phyloP scores from a whole-genome alignment of 2,797 vertebrate genomes.

The Tokudaia tokunoshimensis region DNA sequence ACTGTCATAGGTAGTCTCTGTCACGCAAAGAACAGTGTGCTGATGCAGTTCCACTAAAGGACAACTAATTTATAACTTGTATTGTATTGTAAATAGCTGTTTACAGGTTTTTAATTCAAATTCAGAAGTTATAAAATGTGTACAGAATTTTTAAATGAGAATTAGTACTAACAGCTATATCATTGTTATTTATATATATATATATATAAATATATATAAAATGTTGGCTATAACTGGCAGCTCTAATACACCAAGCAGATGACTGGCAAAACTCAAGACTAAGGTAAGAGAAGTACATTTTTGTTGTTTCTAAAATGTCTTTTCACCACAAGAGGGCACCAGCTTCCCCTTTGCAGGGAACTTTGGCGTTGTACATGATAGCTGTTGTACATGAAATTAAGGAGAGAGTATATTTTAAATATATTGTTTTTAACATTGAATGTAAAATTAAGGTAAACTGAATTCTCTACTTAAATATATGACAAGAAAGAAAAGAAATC shows the following conservation, averaged over 20 bases:
- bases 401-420: slow-evolving; percentile 90
- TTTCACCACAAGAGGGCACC: slow-evolving; percentile 90
- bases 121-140: slow-evolving; percentile 85
- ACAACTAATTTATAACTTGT: slow-evolving; percentile 90
- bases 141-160: slow-evolving; percentile 89
- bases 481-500: slow-evolving; percentile 82
- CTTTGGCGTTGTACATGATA: slow-evolving; percentile 82
- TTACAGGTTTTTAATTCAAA: slow-evolving; percentile 89
- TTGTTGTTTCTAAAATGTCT: slow-evolving; percentile 78
- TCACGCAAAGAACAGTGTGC: slow-evolving; percentile 69
- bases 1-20: slow-evolving; percentile 64
- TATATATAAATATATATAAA: slow-evolving; percentile 43
- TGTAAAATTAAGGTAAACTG: slow-evolving; percentile 69
- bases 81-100: slow-evolving; percentile 90
- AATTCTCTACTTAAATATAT: slow-evolving; percentile 82
- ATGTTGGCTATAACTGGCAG: slow-evolving; percentile 81
- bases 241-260: slow-evolving; percentile 84
- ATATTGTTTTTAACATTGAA: slow-evolving; percentile 86
- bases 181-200: slow-evolving; percentile 69
- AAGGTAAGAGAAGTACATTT: slow-evolving; percentile 84
- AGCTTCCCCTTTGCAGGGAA: slow-evolving; percentile 85
- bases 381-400: slow-evolving; percentile 86
- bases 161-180: slow-evolving; percentile 86
- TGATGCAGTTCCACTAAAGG: slow-evolving; percentile 83
- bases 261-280: slow-evolving; percentile 76